Conservation (phyloP, 1,140 invertebrate species). For the Magallana gigas region DNA sequence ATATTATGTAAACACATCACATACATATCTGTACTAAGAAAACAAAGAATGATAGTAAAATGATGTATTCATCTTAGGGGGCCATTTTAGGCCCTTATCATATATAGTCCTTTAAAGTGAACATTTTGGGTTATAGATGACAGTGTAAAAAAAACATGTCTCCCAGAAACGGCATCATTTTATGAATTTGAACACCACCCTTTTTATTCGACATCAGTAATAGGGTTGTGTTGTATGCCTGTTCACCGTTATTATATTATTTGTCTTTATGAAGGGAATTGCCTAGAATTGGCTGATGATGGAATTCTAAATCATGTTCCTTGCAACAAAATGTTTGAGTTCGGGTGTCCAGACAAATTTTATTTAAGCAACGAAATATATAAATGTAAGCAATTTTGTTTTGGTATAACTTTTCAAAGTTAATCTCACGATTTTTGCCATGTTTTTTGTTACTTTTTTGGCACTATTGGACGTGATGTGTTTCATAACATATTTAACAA, state of each 20-base stretch:
- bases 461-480: too few relatives aligned
- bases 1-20: too few relatives aligned
- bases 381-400: neutral
- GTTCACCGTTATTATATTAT: neutral
- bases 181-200: too few relatives aligned
- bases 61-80: too few relatives aligned
- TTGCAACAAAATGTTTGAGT: neutral
- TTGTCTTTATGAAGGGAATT: neutral
- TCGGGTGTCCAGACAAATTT: neutral
- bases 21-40: too few relatives aligned
- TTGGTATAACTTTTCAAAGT: neutral
- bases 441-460: neutral
- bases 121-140: too few relatives aligned
- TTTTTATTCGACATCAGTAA: neutral
- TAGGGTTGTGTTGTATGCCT: neutral
- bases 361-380: slow-evolving; percentile 8
- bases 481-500: too few relatives aligned
- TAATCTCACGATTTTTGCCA: neutral
- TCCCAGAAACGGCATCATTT: neutral
- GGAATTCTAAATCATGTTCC: neutral
- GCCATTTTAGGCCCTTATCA: too few relatives aligned
- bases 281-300: neutral
- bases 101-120: too few relatives aligned
- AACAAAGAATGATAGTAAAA: too few relatives aligned
- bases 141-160: neutral